Evolutionary conservation across 2,888 invertebrate genomes (phyloP).

Genomic region (Leptinotarsa haldemani): DNA sequence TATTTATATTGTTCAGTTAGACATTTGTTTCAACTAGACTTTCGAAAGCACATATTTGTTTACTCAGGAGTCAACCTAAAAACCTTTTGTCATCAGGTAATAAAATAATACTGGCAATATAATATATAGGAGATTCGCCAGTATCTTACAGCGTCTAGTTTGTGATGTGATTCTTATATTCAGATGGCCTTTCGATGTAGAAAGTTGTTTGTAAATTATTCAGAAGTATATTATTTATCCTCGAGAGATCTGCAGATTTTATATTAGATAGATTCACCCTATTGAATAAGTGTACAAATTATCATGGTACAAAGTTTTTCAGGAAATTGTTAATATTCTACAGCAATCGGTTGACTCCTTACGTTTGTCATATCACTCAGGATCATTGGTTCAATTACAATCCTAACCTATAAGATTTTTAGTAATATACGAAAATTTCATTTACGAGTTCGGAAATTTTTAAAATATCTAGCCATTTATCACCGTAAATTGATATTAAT

Average conservation of each 20-base stretch:
- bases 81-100: slow-evolving; percentile 50
- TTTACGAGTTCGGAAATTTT: too few relatives aligned
- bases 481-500: too few relatives aligned
- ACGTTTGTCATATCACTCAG: slow-evolving; percentile 41
- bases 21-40: slow-evolving; percentile 31
- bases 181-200: slow-evolving; percentile 53
- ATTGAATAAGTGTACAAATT: slow-evolving; percentile 59
- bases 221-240: slow-evolving; percentile 52
- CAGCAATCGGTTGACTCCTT: slow-evolving; percentile 60
- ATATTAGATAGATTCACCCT: slow-evolving; percentile 46
- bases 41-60: slow-evolving; percentile 59
- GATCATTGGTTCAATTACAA: slow-evolving; percentile 23
- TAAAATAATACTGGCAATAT: slow-evolving; percentile 46
- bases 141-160: slow-evolving; percentile 26
- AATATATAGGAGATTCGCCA: slow-evolving; percentile 26
- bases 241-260: slow-evolving; percentile 48
- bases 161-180: slow-evolving; percentile 36
- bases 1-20: background rate
- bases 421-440: too few relatives aligned
- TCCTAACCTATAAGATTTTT: background rate
- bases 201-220: slow-evolving; percentile 54
- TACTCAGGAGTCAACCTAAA: slow-evolving; percentile 60
- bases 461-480: too few relatives aligned
- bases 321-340: slow-evolving; percentile 57
- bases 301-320: slow-evolving; percentile 65